Percentiles rank a stretch among this genome's conserved stretches.
These are phyloP conservation scores for Actinernus sp. DNA, from an alignment of 92 coral and sea anemone genomes.

Conservation along the genomic window DNA sequence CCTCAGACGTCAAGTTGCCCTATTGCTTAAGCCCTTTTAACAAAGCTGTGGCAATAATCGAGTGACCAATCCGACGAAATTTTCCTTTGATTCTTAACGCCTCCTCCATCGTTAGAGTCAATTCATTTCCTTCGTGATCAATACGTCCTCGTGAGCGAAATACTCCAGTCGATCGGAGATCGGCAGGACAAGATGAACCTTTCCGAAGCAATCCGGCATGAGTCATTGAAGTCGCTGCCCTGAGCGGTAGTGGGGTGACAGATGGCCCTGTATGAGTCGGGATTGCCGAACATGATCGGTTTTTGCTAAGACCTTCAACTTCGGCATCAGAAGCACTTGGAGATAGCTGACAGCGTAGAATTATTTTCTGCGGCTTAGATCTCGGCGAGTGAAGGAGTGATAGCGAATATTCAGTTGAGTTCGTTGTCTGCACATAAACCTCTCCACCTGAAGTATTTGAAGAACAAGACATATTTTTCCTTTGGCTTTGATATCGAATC, in stretches of 20 bases:
- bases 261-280: not conserved
- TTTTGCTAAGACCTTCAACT: not conserved
- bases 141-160: not conserved
- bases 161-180: not conserved
- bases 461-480: too few species aligned
- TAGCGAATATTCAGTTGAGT: too few species aligned
- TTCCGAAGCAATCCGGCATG: not conserved
- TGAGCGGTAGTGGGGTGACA: not conserved
- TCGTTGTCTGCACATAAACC: too few species aligned
- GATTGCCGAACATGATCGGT: not conserved
- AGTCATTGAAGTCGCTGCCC: conserved; percentile 3
- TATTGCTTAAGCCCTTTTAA: conserved; percentile 83
- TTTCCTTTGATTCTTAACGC: conserved; percentile 88
- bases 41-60: conserved; percentile 86
- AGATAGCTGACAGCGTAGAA: too few species aligned
- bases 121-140: conserved; percentile 12
- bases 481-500: not conserved
- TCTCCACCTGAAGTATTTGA: too few species aligned
- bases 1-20: conserved; percentile 76
- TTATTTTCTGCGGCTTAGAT: too few species aligned
- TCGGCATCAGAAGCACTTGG: too few species aligned
- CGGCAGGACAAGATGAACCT: not conserved
- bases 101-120: conserved; percentile 85
- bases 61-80: conserved; percentile 95
- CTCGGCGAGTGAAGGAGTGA: too few species aligned